A percentile compares a stretch with the other conserved stretches of the same genome.
Conservation (phyloP, 2,113 vertebrate genomes). For the Silurus asotus region DNA sequence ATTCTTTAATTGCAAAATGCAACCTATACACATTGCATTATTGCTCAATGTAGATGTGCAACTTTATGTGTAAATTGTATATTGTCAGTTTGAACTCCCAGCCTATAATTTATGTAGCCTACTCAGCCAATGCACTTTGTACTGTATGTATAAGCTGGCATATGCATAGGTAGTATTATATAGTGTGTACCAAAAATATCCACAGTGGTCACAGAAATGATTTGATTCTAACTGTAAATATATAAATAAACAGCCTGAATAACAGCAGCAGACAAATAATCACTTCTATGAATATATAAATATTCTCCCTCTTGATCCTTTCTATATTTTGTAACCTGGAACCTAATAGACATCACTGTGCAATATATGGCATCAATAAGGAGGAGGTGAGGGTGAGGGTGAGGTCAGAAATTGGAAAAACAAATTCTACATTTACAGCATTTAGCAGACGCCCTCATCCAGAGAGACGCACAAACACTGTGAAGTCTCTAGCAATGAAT, state of each 20-base stretch:
- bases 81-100: neutral
- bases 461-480: too few species aligned
- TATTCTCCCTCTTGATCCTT: too few species aligned
- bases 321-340: too few species aligned
- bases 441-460: too few species aligned
- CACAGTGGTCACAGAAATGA: neutral
- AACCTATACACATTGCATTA: neutral
- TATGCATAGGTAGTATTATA: neutral
- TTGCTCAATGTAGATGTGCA: neutral
- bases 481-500: too few species aligned
- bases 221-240: neutral
- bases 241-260: neutral
- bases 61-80: constrained; percentile 5
- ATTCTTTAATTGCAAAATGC: neutral
- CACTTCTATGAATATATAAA: neutral
- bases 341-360: too few species aligned
- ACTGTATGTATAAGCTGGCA: neutral
- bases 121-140: neutral
- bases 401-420: too few species aligned
- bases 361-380: too few species aligned
- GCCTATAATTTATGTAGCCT: constrained; percentile 12
- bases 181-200: neutral
- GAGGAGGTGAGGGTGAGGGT: too few species aligned
- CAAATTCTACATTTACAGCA: too few species aligned
- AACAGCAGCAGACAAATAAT: neutral